These are phyloP conservation scores for Drosophila murphyi DNA, from an alignment of 1,140 invertebrate species.

Conservation along the genomic window DNA sequence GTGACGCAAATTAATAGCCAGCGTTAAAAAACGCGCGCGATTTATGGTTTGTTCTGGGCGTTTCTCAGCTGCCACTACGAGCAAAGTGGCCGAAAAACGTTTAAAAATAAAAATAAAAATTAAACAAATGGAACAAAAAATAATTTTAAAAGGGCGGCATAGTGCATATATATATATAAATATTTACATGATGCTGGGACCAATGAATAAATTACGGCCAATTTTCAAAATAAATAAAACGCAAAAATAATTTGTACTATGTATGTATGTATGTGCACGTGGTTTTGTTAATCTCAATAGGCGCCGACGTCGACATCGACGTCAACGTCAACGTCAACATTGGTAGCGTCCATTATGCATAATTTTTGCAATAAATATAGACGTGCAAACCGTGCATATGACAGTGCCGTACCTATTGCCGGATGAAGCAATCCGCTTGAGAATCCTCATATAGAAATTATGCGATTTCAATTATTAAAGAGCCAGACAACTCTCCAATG, in stretches of 20 bases:
- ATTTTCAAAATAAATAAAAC: slow-evolving; percentile 82
- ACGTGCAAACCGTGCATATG: slow-evolving; percentile 46
- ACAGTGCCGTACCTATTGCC: slow-evolving; percentile 29
- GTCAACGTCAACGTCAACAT: neutral
- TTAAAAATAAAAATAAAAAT: slow-evolving; percentile 3
- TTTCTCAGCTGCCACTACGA: slow-evolving; percentile 14
- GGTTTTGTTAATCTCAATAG: slow-evolving; percentile 38
- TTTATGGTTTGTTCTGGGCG: slow-evolving; percentile 31
- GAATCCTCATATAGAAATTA: slow-evolving; percentile 16
- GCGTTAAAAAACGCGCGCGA: slow-evolving; percentile 41
- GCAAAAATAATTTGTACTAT: slow-evolving; percentile 77
- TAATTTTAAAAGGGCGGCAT: slow-evolving; percentile 51
- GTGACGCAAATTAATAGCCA: slow-evolving; percentile 13
- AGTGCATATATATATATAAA: slow-evolving; percentile 80
- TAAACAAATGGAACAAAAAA: neutral
- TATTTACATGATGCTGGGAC: slow-evolving; percentile 72
- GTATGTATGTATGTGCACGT: slow-evolving; percentile 32
- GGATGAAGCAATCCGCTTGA: slow-evolving; percentile 37
- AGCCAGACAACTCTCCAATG: neutral
- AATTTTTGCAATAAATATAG: slow-evolving; percentile 77
- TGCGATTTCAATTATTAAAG: slow-evolving; percentile 16
- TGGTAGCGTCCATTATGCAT: slow-evolving; percentile 51
- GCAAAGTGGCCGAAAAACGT: slow-evolving; percentile 21
- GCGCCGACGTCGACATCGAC: neutral
- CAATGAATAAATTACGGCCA: slow-evolving; percentile 80